phyloP scores from a whole-genome alignment of 2,888 invertebrate genomes.

The Callyntrura sp. region DNA sequence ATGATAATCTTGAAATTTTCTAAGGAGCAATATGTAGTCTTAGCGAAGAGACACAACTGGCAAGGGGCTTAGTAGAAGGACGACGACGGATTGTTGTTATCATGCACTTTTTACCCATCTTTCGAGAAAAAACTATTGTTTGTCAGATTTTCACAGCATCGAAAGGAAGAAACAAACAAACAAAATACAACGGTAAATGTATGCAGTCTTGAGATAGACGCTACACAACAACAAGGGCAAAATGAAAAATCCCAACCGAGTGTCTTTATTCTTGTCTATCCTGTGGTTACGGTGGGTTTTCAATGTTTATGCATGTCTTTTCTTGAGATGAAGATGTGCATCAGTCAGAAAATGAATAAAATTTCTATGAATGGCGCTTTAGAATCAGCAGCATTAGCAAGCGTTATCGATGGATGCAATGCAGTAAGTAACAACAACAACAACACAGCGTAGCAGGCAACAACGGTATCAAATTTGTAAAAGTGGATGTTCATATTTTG shows the following conservation, averaged over 20 bases:
- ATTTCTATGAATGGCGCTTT: slow-evolving; percentile 52
- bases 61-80: neutral
- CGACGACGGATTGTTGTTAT: neutral
- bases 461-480: slow-evolving; percentile 58
- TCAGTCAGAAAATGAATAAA: slow-evolving; percentile 47
- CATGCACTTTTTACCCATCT: slow-evolving; percentile 10
- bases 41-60: no score
- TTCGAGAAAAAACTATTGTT: slow-evolving; percentile 20
- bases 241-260: slow-evolving; percentile 29
- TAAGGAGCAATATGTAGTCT: neutral
- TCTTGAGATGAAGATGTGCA: slow-evolving; percentile 33
- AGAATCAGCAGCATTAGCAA: slow-evolving; percentile 24
- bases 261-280: slow-evolving; percentile 3
- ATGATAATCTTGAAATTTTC: neutral
- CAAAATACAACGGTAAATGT: slow-evolving; percentile 51
- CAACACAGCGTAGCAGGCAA: slow-evolving; percentile 26
- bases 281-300: slow-evolving; percentile 14
- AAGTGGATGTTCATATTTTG: slow-evolving; percentile 52
- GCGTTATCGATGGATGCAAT: slow-evolving; percentile 63
- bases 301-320: slow-evolving; percentile 3
- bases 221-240: slow-evolving; percentile 42
- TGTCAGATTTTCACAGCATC: slow-evolving; percentile 41
- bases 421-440: slow-evolving; percentile 24
- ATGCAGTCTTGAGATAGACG: neutral
- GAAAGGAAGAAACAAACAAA: slow-evolving; percentile 17